phyloP scores from a whole-genome alignment of 2,888 invertebrate genomes.

The Stenodema calcarata region DNA sequence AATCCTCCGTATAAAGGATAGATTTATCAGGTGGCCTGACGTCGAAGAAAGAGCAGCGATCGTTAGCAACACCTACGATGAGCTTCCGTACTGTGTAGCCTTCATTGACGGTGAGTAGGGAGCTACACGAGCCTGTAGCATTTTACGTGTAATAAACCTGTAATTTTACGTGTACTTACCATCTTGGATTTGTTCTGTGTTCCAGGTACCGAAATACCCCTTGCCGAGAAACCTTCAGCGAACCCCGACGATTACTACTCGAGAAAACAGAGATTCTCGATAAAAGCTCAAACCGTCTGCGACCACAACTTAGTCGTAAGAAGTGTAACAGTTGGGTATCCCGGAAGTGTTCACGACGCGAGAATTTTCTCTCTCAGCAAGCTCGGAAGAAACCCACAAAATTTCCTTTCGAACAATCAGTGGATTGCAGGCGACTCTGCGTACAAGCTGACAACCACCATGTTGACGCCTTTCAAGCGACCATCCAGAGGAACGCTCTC shows the following conservation, averaged over 20 bases:
- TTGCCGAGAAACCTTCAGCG: slow-evolving; percentile 28
- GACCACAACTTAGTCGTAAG: neutral
- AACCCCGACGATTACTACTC: slow-evolving; percentile 36
- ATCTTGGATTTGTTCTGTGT: too few species aligned
- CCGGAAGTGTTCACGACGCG: slow-evolving; percentile 26
- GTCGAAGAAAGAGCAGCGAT: neutral
- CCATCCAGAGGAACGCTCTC: neutral
- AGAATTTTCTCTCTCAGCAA: neutral
- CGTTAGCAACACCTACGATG: neutral
- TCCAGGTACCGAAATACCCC: slow-evolving; percentile 35
- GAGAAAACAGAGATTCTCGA: slow-evolving; percentile 32
- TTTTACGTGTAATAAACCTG: too few species aligned
- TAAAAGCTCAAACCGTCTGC: slow-evolving; percentile 40
- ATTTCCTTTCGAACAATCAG: neutral
- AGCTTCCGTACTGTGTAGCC: slow-evolving; percentile 30
- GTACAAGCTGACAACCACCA: neutral
- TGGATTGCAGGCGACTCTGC: slow-evolving; percentile 42
- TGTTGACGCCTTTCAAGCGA: neutral
- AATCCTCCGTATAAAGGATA: neutral
- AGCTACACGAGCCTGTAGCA: too few species aligned
- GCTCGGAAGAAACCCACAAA: neutral
- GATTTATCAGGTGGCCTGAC: neutral
- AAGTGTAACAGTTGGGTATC: neutral
- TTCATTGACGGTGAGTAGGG: slow-evolving; percentile 42
- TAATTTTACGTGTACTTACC: too few species aligned